Conservation (phyloP, 2,113 vertebrate genomes). For the Aleadryas rufinucha region DNA sequence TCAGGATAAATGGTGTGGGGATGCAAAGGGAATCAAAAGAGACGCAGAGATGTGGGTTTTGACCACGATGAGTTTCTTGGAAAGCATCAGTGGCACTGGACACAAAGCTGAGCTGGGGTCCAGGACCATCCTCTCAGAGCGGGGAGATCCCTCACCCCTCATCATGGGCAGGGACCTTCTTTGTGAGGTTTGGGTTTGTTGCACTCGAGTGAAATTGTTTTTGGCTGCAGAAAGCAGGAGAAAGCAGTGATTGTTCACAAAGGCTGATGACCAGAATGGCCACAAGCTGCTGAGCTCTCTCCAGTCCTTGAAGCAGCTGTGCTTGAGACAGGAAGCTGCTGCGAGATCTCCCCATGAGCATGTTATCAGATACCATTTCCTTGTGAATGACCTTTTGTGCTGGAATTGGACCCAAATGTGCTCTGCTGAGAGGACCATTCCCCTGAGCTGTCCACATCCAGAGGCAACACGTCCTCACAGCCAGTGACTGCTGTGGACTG, state of each 20-base stretch:
- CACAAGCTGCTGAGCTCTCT: background rate
- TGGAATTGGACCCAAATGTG: background rate
- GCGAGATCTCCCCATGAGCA: background rate
- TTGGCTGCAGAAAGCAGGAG: rapidly evolving
- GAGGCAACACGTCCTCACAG: background rate
- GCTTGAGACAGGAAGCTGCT: background rate
- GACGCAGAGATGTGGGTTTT: background rate
- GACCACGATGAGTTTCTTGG: background rate
- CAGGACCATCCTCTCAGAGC: background rate
- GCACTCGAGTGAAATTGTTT: rapidly evolving
- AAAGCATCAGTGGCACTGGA: background rate
- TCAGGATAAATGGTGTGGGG: rapidly evolving
- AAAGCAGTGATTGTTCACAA: rapidly evolving
- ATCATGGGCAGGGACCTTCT: background rate
- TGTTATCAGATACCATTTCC: background rate
- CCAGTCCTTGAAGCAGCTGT: background rate
- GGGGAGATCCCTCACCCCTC: background rate
- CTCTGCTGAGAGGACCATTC: background rate
- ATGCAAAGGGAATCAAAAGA: background rate
- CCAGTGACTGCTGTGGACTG: rapidly evolving
- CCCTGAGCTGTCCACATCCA: background rate
- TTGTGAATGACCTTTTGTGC: background rate
- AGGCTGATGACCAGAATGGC: background rate
- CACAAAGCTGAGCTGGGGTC: background rate
- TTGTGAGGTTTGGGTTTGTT: background rate